Evolutionary conservation across 1,140 invertebrate species (phyloP).

Genomic region (Armadillidium nasatum): DNA sequence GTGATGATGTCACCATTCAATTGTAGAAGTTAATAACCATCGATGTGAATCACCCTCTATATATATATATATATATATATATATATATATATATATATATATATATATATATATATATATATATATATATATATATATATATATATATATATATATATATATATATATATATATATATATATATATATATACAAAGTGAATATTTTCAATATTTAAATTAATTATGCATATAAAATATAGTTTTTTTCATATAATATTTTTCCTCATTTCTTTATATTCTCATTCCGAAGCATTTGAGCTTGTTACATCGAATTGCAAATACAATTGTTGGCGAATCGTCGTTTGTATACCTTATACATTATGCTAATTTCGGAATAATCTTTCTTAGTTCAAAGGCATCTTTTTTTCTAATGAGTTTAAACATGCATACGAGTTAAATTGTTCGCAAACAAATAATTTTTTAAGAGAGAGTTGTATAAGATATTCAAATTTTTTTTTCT

Average conservation of each 20-base stretch:
- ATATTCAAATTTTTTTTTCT: no score
- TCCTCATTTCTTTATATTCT: not conserved
- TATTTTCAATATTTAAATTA: no score
- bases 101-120: no score
- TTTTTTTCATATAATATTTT: not conserved
- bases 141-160: no score
- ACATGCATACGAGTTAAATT: constrained; percentile 7
- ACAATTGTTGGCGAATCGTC: not conserved
- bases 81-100: no score
- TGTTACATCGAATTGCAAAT: not conserved
- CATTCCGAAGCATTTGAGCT: not conserved
- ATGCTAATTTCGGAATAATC: constrained; percentile 7
- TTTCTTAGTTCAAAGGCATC: not conserved
- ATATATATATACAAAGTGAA: no score
- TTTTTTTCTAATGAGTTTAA: not conserved
- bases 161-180: no score
- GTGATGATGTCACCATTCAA: no score
- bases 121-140: no score
- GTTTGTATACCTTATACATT: not conserved
- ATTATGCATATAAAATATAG: not conserved
- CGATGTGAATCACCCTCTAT: no score
- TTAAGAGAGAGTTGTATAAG: not conserved
- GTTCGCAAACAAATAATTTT: constrained; percentile 10
- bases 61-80: no score
- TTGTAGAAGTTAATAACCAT: no score